These are phyloP conservation scores for Troilus luridus DNA, from an alignment of 2,888 invertebrate species.

Conservation along the genomic window DNA sequence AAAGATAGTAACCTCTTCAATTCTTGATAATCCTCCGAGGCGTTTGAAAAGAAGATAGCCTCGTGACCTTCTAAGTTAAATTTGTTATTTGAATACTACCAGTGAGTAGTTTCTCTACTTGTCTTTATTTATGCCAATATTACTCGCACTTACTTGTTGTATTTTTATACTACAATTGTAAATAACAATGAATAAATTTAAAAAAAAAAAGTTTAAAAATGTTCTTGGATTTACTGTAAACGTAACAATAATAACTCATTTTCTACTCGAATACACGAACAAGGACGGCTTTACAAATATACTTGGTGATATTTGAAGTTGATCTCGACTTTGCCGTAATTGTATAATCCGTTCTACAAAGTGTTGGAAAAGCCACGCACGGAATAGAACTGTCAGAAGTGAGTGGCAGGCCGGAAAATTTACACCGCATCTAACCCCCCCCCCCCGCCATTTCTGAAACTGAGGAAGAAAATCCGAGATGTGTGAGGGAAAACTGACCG, in stretches of 20 bases:
- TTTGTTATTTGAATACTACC: too few species aligned
- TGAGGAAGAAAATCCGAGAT: slow-evolving; percentile 34
- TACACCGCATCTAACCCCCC: not conserved
- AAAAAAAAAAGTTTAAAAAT: too few species aligned
- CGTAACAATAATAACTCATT: not conserved
- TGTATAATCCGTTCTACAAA: not conserved
- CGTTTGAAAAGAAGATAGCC: too few species aligned
- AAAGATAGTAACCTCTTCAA: too few species aligned
- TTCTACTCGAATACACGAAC: not conserved
- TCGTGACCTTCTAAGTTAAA: too few species aligned
- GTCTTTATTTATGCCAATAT: too few species aligned
- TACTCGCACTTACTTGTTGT: too few species aligned
- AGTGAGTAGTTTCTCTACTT: too few species aligned
- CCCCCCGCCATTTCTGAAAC: not conserved
- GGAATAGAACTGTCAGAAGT: slow-evolving; percentile 37
- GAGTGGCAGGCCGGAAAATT: slow-evolving; percentile 43
- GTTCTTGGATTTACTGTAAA: too few species aligned
- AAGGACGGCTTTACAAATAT: not conserved
- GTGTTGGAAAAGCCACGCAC: slow-evolving; percentile 17
- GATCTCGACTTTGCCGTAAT: not conserved
- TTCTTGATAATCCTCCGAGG: too few species aligned
- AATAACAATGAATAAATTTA: too few species aligned
- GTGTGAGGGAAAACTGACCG: slow-evolving; percentile 18
- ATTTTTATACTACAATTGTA: too few species aligned
- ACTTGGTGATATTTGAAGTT: not conserved